Base-by-base conservation (phyloP, 1,140 invertebrate genomes). In the Bombus waltoni region DNA sequence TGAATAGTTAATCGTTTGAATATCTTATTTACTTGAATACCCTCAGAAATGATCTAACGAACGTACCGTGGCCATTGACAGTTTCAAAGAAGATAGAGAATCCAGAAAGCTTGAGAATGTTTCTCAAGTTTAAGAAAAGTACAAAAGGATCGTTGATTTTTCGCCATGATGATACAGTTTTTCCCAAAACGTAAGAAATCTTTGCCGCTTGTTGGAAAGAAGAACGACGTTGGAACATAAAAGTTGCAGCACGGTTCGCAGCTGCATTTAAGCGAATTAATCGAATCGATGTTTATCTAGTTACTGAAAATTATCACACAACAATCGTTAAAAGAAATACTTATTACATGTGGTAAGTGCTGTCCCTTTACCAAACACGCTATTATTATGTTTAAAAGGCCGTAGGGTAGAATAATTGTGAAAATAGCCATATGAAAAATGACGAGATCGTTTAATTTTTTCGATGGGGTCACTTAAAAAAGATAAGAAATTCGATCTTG, bases 401-500 rank as follows among this genome's bases (percentile, higher is more conserved):
- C n/a, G 11, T 2, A n/a, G 18, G 32, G 32, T 3, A 15, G 18
- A 25, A 53, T 59, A 59, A 78, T 59, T 66, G 57, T 25, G n/a
- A 42, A 35, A 59, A 70, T 78, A 13, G 25, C 40, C 28, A 28
- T 18, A 22, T 28, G 65, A 47, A 40, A 70, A 47, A 59, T 78
- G 25, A 57, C n/a, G 38, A n/a, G 47, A 35, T 28, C 44, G 38
- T 79, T 79, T 59, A 62, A 71, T 40, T 84, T 66, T 79, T 62
- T 62, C 66, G 62, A 71, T 35, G 22, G 18, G 66, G 35, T 83
- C 32, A 57, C 53, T 11, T 40, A 40, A n/a, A 57, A 59, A 35
- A 70, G 76, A 84, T 71, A 84, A 79, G 76, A 79, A 71, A 79
- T 84, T 84, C 76, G 82, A 79, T 79, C 47, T 59, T 59, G 82